Conservation (phyloP, 2,888 invertebrate genomes). For the Beris morrisii region DNA sequence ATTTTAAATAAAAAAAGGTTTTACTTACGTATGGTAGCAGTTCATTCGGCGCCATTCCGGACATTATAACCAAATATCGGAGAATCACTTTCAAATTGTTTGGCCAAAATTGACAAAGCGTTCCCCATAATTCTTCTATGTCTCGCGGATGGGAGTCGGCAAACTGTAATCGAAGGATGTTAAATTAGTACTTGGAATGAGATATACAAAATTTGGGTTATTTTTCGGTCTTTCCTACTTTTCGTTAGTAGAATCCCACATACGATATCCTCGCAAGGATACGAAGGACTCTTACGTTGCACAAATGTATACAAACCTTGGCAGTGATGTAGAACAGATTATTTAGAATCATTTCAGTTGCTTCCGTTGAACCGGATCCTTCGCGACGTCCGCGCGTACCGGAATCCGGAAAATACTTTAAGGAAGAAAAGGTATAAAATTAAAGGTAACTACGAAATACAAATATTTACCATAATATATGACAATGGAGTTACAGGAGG, state of each 20-base stretch:
- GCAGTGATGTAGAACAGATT: constrained; percentile 98
- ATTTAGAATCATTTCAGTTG: constrained; percentile 99
- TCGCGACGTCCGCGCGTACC: constrained; percentile 76
- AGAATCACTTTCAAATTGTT: constrained; percentile 96
- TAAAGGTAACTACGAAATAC: constrained; percentile 8
- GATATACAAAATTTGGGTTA: too few relatives aligned
- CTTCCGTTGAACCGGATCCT: constrained; percentile 97
- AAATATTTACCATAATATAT: constrained; percentile 72
- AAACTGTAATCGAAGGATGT: constrained; percentile 63
- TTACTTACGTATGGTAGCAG: constrained; percentile 86
- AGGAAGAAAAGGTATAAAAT: constrained; percentile 4
- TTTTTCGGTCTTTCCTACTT: too few relatives aligned
- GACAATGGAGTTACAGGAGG: constrained; percentile 86
- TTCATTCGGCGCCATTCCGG: constrained; percentile 96
- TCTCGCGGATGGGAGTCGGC: constrained; percentile 95
- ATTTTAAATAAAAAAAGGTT: not conserved
- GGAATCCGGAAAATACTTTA: constrained; percentile 63
- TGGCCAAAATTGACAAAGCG: constrained; percentile 93
- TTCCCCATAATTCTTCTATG: constrained; percentile 95
- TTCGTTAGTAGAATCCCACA: too few relatives aligned
- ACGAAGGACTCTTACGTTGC: too few relatives aligned
- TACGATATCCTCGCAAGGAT: too few relatives aligned
- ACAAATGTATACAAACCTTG: constrained; percentile 63
- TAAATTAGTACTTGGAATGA: not conserved
- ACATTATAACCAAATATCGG: constrained; percentile 92